phyloP scores from a whole-genome alignment of 2,113 vertebrate genomes.

The Poeciliopsis prolifica region DNA sequence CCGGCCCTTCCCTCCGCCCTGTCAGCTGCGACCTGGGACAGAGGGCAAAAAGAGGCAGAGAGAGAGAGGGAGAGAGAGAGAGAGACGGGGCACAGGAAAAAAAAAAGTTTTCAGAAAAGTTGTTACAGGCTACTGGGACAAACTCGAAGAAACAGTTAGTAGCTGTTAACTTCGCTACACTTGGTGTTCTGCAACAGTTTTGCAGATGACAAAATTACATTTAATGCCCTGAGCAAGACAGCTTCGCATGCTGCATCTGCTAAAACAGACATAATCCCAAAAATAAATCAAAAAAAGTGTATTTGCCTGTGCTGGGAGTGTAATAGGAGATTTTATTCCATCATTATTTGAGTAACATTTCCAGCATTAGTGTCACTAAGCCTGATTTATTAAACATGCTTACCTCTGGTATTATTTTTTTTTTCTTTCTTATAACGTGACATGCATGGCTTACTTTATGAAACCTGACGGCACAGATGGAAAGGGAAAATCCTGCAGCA shows the following conservation, averaged over 20 bases:
- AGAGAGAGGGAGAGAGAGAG: not conserved
- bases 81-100: not conserved
- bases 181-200: conserved; percentile 48
- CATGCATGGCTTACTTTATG: not conserved
- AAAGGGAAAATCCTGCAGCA: too few species aligned
- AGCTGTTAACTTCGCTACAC: conserved; percentile 62
- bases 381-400: not conserved
- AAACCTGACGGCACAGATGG: too few species aligned
- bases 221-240: not conserved
- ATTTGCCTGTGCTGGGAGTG: not conserved
- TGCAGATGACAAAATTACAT: conserved; percentile 2
- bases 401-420: too few species aligned
- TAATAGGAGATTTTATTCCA: not conserved
- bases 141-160: conserved; percentile 52
- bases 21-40: conserved; percentile 81
- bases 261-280: not conserved
- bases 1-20: conserved; percentile 73
- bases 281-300: too few species aligned
- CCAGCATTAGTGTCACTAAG: not conserved
- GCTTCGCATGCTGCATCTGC: not conserved
- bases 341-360: not conserved
- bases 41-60: conserved; percentile 60
- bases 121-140: conserved; percentile 75
- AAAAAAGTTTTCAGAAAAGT: conserved; percentile 61
- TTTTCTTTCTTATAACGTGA: too few species aligned